phyloP scores from a whole-genome alignment of 2,888 invertebrate genomes.

The Apamea monoglypha region DNA sequence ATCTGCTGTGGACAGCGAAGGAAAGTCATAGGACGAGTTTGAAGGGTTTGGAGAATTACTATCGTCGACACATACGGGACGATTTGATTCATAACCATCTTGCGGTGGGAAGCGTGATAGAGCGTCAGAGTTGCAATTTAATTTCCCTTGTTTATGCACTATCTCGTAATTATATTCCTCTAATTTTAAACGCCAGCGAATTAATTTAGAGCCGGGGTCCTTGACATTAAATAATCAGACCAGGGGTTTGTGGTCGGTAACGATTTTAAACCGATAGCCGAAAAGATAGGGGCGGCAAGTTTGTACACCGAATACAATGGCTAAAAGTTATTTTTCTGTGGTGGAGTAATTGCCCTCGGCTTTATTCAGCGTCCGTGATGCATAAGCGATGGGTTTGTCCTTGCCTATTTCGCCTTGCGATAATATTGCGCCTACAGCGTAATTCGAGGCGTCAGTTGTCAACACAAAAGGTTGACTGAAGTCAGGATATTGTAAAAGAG shows the following conservation, averaged over 20 bases:
- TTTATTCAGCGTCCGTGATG: background rate
- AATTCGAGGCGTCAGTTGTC: background rate
- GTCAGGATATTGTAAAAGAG: too few relatives aligned
- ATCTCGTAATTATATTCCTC: background rate
- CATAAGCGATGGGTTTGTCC: too few relatives aligned
- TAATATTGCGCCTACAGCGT: conserved; percentile 1
- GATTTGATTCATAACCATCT: too few relatives aligned
- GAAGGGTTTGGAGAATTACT: too few relatives aligned
- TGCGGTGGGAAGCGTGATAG: background rate
- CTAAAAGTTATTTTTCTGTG: conserved; percentile 6
- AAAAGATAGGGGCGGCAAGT: background rate
- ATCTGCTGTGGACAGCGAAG: too few relatives aligned
- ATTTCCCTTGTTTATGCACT: background rate
- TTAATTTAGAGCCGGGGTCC: background rate
- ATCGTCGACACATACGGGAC: too few relatives aligned
- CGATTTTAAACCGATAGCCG: background rate
- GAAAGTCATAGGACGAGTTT: too few relatives aligned
- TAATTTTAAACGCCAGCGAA: background rate
- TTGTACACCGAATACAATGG: background rate
- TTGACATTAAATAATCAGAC: conserved; percentile 4
- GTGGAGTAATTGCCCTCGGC: background rate
- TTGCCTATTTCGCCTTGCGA: background rate
- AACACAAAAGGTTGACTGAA: background rate
- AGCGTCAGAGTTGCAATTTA: background rate
- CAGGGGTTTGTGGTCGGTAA: conserved; percentile 3